phyloP scores from a whole-genome alignment of 2,888 invertebrate species.

The Amphipoea oculea region DNA sequence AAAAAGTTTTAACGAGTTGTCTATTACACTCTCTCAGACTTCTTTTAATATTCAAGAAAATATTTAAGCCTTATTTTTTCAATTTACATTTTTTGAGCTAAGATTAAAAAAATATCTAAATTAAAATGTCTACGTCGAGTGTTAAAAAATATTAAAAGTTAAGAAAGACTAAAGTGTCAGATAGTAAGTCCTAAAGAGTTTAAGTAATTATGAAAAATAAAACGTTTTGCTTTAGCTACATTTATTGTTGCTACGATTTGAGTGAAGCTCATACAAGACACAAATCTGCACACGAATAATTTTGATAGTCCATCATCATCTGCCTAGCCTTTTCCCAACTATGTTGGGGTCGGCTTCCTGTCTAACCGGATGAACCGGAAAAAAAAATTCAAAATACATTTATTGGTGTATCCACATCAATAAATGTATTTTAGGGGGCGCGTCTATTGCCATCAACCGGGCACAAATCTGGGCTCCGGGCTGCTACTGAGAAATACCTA shows the following conservation, averaged over 20 bases:
- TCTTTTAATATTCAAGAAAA: not conserved
- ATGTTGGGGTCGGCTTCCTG: too few relatives aligned
- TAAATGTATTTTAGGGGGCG: too few relatives aligned
- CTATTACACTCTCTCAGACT: not conserved
- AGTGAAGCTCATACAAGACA: not conserved
- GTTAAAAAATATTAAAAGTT: not conserved
- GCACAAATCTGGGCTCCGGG: too few relatives aligned
- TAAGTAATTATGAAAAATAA: not conserved
- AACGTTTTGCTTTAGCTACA: not conserved
- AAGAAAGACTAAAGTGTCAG: not conserved
- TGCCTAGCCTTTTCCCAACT: too few relatives aligned
- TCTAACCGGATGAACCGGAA: too few relatives aligned
- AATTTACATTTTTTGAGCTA: not conserved
- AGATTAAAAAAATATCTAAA: not conserved
- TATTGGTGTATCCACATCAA: too few relatives aligned
- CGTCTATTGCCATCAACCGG: too few relatives aligned
- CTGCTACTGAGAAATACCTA: too few relatives aligned
- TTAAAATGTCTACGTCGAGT: not conserved
- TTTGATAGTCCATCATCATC: too few relatives aligned
- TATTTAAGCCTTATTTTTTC: not conserved
- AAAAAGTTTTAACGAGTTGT: conserved; percentile 1
- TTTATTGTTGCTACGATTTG: not conserved
- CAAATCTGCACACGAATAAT: not conserved
- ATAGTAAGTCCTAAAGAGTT: not conserved
- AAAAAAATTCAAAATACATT: too few relatives aligned